A percentile compares a stretch with the other conserved stretches of the same genome.
Conservation (phyloP, 2,888 invertebrate species). For the Hydroisotoma schaefferi region DNA sequence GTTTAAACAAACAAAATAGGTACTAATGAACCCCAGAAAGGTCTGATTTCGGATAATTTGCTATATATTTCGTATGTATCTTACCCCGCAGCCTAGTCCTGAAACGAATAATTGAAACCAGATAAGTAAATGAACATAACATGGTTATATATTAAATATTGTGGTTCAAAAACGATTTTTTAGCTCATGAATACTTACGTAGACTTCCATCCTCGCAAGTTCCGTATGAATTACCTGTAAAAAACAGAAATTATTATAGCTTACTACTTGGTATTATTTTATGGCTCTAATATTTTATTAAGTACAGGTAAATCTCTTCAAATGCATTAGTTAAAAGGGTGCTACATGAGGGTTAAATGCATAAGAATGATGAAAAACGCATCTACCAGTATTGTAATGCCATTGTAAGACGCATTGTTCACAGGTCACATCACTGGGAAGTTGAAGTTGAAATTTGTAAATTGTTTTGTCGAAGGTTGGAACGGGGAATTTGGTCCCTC, state of each 20-base stretch:
- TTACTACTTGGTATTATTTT: too few relatives aligned
- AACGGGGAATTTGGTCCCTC: conserved; percentile 37
- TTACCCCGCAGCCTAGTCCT: conserved; percentile 50
- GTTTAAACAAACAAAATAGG: neutral
- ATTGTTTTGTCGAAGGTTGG: conserved; percentile 17
- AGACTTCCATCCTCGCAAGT: conserved; percentile 26
- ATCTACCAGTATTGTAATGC: conserved; percentile 19
- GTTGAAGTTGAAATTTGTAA: conserved; percentile 18
- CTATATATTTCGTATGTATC: neutral
- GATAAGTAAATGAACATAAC: neutral
- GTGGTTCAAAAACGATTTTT: neutral
- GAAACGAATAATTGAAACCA: conserved; percentile 1
- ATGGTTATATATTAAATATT: neutral
- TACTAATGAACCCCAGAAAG: too few relatives aligned
- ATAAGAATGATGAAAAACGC: neutral
- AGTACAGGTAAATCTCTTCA: neutral
- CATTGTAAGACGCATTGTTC: conserved; percentile 41
- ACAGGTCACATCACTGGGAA: conserved; percentile 31
- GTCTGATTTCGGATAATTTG: neutral
- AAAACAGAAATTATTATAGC: neutral
- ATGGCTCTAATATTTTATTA: neutral
- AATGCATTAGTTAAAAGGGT: neutral
- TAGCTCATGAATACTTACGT: conserved; percentile 12
- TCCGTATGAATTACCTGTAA: conserved; percentile 25
- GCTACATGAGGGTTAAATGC: too few relatives aligned